Base-by-base conservation (phyloP, 2,888 invertebrate species). In the Malachius bipustulatus region DNA sequence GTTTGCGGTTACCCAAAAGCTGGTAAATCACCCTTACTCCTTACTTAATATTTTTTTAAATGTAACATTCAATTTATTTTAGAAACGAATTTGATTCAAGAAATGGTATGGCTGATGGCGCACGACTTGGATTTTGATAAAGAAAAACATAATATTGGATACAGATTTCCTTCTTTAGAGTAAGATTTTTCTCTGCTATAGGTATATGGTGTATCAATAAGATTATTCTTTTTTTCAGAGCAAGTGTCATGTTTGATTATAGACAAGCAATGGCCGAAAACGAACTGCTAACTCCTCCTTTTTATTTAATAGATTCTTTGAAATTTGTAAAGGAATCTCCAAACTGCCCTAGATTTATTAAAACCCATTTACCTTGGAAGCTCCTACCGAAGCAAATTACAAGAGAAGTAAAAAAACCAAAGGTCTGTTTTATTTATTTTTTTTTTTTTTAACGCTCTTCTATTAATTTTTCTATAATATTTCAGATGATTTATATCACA, bases 11-110 rank as follows among this genome's bases (percentile, higher is more conserved):
- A 63, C 49, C 67, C 66, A 1, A 67, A 68, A 53, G 59, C 63
- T 33, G 69, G 69, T 68, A 51, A 50, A 41, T 36, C n/a, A n/a
- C n/a, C n/a, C n/a, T n/a, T n/a, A n/a, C n/a, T n/a, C n/a, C n/a
- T n/a, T n/a, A n/a, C n/a, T n/a, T n/a, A n/a, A n/a, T n/a, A n/a
- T n/a, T n/a, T n/a, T n/a, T n/a, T n/a, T n/a, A n/a, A n/a, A n/a
- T n/a, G n/a, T n/a, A n/a, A n/a, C n/a, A n/a, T n/a, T n/a, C n/a
- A n/a, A n/a, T n/a, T n/a, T n/a, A n/a, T n/a, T n/a, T 14, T 49
- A 74, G 75, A 76, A 2, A 80, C 80, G 19, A 81, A 81, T 10
- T 80, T 79, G 79, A 66, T 74, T 0, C 77, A 78, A 54, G 79
- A 80, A 59, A 66, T 80, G 59, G 70, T 77, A 0, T 80, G 77